Evolutionary conservation across 2,888 invertebrate species (phyloP), one percentile per base, ranked within the genome.

Genomic region (Torymus aiolomorphi): DNA sequence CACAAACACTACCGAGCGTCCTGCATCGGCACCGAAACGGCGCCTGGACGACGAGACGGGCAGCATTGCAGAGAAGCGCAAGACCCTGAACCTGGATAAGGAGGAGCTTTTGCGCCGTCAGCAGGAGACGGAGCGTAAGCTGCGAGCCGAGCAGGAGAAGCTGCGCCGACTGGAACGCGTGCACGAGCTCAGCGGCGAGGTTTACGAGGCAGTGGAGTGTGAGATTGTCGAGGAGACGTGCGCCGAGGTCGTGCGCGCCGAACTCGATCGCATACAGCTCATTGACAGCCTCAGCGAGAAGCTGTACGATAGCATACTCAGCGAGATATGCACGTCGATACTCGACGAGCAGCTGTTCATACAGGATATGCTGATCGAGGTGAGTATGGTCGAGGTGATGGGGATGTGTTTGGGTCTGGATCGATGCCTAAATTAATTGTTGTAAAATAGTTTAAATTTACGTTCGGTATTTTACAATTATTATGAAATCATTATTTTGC

Each of bases 331-430:
- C 0, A 72, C 78, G 11, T 84, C 87, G 88, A 13, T 87, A 92
- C 83, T 92, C 16, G 82, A 83, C 3, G 86, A 89, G 61, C 91
- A 90, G 75, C 86, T 89, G 10, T 80, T 87, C 12, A 86, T 88
- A 16, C 81, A 87, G 10, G 89, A 89, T 74, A 90, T 89, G 69
- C 86, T 92, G n/a, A 83, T 86, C 1, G 88, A 89, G 81, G 87
- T 42, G 42, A 10, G 42, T 42, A 1, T 8, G 8, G 42, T 42
- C 8, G 42, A 8, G 8, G 8, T 42, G 8, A 42, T 42, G 42
- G 1, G 5, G 8, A 42, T 42, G 42, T 42, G 8, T 42, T 42
- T 42, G 42, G 8, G 42, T 5, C 8, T 42, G 8, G 8, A 20
- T 20, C 20, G 20, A 20, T 20, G 20, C 2, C 20, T 20, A 20